Evolutionary conservation across 2,797 vertebrate species (phyloP), one percentile per base, ranked within the genome.

Genomic region (Muscicapa comitata): DNA sequence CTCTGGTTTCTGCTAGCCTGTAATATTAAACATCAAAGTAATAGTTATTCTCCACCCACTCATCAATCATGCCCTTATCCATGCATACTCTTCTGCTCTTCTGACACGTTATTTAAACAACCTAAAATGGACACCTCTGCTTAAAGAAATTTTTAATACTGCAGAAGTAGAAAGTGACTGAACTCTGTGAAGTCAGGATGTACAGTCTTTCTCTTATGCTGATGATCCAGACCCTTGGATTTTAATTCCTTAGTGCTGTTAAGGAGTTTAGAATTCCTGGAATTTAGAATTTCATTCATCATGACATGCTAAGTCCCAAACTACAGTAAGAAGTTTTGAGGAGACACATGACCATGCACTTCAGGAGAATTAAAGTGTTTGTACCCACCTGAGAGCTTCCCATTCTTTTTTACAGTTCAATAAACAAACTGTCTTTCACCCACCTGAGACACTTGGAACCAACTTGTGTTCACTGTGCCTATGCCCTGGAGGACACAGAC

Each of bases 361-460:
- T 89, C 54, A 76, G 59, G 15, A 71, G 38, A 72, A 72, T 47
- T 33, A 25, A n/a, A 24, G 6, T 72, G 13, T 54, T 62, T 47
- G 17, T 18, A 72, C 6, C 26, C 16, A 38, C 21, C 66, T 16
- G 17, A 48, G 28, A 88, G 20, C 8, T 75, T 42, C 17, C 25
- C 31, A 62, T 51, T 24, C 11, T 42, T 92, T 83, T 17, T 72
- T 18, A 38, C 16, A 62, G 11, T 48, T 37, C 21, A 9, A 37
- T 28, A 40, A 68, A 68, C 20, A 82, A 77, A 33, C 29, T n/a
- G 19, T 45, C 42, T 29, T 88, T 87, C 78, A 38, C 19, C 17
- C 33, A 43, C 10, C 3, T 0, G 1, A 2, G 18, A 26, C 31
- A 28, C 23, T n/a, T 0, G 0, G 23, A 54, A 10, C 5, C n/a